Evolutionary conservation across 1,140 invertebrate genomes (phyloP).

Genomic region (roundworm (Caenorhabditis elegans)): WBcel235 BX284605.5:8447001-8447500

Average conservation of each 20-base stretch:
- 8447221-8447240: slow-evolving; percentile 24
- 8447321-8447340: neutral
- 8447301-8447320: neutral
- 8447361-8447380: slow-evolving; percentile 57
- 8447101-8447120: too few species aligned
- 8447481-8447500: slow-evolving; percentile 54
- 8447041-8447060: too few species aligned
- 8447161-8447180: neutral
- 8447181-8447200: neutral
- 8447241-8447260: slow-evolving; percentile 10
- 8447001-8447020: too few species aligned
- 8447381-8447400: slow-evolving; percentile 63
- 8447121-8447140: too few species aligned
- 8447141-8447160: too few species aligned
- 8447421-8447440: too few species aligned
- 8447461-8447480: neutral
- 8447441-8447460: too few species aligned
- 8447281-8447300: neutral
- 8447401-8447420: slow-evolving; percentile 39
- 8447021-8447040: neutral
- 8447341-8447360: slow-evolving; percentile 54
- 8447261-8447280: neutral
- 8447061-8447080: too few species aligned
- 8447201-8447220: slow-evolving; percentile 34
- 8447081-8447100: too few species aligned